These are phyloP conservation scores for Parnassius orleans DNA, from an alignment of 2,888 invertebrate species.

Conservation along the genomic window DNA sequence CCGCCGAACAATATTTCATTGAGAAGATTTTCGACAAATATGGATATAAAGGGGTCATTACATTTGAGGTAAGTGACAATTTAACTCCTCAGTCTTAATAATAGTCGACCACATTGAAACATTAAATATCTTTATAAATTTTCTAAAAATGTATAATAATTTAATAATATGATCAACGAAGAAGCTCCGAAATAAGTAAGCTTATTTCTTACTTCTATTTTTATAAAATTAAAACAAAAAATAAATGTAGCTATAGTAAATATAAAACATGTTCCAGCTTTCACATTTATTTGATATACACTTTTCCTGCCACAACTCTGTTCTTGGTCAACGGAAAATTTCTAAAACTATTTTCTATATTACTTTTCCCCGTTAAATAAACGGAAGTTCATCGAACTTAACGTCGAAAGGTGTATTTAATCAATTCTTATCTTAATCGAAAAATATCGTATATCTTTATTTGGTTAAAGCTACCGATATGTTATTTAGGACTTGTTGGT, in stretches of 20 bases:
- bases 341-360: constrained; percentile 46
- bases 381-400: constrained; percentile 74
- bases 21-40: constrained; percentile 80
- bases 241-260: too few relatives aligned
- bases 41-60: constrained; percentile 78
- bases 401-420: constrained; percentile 41
- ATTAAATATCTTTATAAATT: too few relatives aligned
- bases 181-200: background rate
- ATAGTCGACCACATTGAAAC: too few relatives aligned
- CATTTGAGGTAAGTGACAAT: constrained; percentile 71
- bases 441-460: constrained; percentile 50
- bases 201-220: background rate
- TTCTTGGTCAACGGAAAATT: constrained; percentile 43
- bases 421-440: constrained; percentile 60
- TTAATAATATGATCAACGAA: too few relatives aligned
- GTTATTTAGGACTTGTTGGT: constrained; percentile 26
- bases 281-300: constrained; percentile 13
- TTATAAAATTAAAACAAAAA: background rate
- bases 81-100: background rate
- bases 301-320: constrained; percentile 18
- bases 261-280: background rate
- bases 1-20: constrained; percentile 74
- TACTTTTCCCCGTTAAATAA: constrained; percentile 62
- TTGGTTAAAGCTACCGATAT: constrained; percentile 45
- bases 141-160: too few relatives aligned